These are phyloP conservation scores for Drymodes brunneopygia DNA, from an alignment of 2,113 vertebrate species.

Conservation along the genomic window DNA sequence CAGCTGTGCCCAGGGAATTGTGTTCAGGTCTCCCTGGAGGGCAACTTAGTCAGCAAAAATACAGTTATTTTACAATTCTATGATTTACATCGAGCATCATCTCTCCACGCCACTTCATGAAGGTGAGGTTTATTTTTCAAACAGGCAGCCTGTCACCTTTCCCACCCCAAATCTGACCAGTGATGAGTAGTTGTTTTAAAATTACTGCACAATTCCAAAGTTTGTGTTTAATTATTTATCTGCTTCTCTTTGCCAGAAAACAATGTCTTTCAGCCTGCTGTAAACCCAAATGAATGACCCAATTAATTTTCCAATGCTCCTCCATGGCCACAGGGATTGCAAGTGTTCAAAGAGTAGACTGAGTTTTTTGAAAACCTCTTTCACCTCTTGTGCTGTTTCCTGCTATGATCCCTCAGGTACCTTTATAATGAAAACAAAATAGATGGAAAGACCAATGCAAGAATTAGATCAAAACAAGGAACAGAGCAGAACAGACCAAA, in stretches of 20 bases:
- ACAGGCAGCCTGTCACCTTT: background rate
- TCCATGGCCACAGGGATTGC: background rate
- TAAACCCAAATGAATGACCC: background rate
- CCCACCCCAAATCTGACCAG: background rate
- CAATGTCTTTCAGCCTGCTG: background rate
- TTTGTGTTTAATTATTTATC: slow-evolving; percentile 39
- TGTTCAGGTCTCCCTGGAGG: background rate
- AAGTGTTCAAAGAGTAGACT: background rate
- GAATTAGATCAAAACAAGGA: background rate
- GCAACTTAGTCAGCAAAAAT: background rate
- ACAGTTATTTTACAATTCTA: background rate
- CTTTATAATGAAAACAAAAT: background rate
- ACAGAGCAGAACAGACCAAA: background rate
- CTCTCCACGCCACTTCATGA: fast-evolving
- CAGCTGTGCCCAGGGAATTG: background rate
- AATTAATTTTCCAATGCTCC: background rate
- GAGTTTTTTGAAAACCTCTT: background rate
- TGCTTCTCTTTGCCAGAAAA: slow-evolving; percentile 7
- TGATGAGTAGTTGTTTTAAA: background rate
- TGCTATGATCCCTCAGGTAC: background rate
- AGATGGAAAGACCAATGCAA: background rate
- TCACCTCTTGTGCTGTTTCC: background rate
- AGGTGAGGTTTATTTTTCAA: background rate
- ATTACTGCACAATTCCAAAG: background rate
- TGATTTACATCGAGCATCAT: background rate